Evolutionary conservation across 64 coral and sea anemone genomes (phyloP), one percentile per base, ranked within the genome.

Genomic region (Dendrophyllia cribrosa): DNA sequence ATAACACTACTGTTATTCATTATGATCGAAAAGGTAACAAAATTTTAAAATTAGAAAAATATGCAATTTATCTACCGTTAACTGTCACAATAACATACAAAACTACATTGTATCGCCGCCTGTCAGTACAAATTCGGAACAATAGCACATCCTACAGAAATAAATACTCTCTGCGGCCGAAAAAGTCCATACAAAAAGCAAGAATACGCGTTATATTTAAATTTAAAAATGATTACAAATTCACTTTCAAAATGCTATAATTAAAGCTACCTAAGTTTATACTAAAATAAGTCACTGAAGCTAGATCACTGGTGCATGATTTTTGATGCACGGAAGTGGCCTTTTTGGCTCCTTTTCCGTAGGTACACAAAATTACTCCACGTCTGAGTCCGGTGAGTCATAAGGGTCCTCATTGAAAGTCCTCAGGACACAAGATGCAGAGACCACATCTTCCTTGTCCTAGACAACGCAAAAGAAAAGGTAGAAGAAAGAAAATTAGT

Each of bases 321-420:
- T 75, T 3, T 5, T 55, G 49, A 5, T 49, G 11, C 49, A 53
- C 19, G 19, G n/a, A 1, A 9, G n/a, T 0, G 75, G 75, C 75
- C 75, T 52, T 24, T 19, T 55, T 56, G 75, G 20, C 49, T 10
- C 51, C 3, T 53, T 77, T 24, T 77, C 20, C 24, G 75, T 51
- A 53, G 46, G 75, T 77, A 75, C 72, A 4, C 51, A 77, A 15
- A 23, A 50, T 9, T 90, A 68, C 44, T 92, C 89, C 56, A 75
- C 81, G 16, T 74, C 69, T 71, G 83, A 83, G 13, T 92, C 91
- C 1, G 91, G 82, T 21, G 91, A 92, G 44, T 87, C 81, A 53
- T 92, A 92, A 7, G 91, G 72, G 55, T 92, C 91, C 63, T 92
- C 81, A 47, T 43, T 60, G 82, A 86, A 92, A 7, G 91, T 92